phyloP scores from a whole-genome alignment of 2,113 vertebrate genomes.

The Mustela lutreola region DNA sequence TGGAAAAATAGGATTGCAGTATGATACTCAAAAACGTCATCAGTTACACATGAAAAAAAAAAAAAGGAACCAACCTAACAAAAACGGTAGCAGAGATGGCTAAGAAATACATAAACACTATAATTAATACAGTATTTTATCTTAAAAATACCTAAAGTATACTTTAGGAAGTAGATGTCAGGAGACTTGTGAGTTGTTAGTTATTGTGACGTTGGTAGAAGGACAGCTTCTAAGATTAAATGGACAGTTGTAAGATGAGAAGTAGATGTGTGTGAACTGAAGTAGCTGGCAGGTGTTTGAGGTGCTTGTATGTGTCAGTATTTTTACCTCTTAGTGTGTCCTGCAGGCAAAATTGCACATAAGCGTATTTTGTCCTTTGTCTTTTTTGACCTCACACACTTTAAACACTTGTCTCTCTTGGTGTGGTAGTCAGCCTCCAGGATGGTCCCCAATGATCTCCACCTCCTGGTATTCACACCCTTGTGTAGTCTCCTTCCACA shows the following conservation, averaged over 20 bases:
- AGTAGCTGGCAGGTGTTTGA: not conserved
- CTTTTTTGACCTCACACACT: not conserved
- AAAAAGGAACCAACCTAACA: not conserved
- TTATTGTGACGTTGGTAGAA: not conserved
- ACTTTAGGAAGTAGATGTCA: not conserved
- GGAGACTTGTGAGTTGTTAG: not conserved
- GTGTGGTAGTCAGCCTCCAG: not conserved
- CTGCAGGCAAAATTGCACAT: not conserved
- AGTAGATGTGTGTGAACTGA: not conserved
- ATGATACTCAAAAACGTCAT: not conserved
- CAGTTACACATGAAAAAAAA: not conserved
- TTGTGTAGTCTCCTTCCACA: not conserved
- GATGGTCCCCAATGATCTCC: not conserved
- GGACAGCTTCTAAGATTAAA: not conserved
- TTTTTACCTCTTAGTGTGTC: not conserved
- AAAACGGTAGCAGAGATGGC: not conserved
- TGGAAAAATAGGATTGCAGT: not conserved
- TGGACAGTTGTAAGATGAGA: not conserved
- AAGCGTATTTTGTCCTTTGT: not conserved
- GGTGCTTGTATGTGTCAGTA: not conserved
- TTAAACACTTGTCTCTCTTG: not conserved
- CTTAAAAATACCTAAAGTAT: not conserved
- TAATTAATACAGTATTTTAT: constrained; percentile 1
- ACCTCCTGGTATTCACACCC: not conserved
- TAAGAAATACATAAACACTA: not conserved